Base-by-base conservation (phyloP, 2,888 invertebrate genomes). In the Aromia moschata region DNA sequence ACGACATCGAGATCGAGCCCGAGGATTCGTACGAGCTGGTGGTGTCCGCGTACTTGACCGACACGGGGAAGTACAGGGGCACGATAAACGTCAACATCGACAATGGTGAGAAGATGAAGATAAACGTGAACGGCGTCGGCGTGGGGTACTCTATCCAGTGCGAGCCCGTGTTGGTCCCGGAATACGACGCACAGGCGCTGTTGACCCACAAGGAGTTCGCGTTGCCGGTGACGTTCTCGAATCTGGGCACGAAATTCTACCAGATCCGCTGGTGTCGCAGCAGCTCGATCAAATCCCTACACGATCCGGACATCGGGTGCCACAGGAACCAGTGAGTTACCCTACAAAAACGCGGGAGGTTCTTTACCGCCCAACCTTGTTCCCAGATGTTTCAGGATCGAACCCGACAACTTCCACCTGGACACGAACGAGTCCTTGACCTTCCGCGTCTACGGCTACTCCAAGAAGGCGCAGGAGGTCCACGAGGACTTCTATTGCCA, bases 111-210 rank as follows among this genome's bases (percentile, higher is more conserved):
- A 74, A 81, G 14, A 69, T 70, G 2, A 77, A 83, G 11, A 82
- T 84, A 2, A 54, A 61, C 11, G 70, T 90, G 33, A 81, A 80
- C 17, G 88, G 86, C 0, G 83, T 83, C 60, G 91, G 90, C 10
- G 78, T 84, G 38, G 91, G 91, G 1, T 86, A 87, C 0, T 87
- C 88, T 61, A 86, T 91, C 60, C 70, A 85, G 16, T 84, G 87
- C 10, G 84, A 87, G 40, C 89, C 89, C 0, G 76, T 81, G 0
- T 80, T 89, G 47, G 83, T 85, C 36, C 85, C 84, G 15, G 79
- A 73, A 14, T 80, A 87, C 45, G 78, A 85, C 60, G 83, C 90
- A 40, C 90, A 89, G 2, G 81, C 84, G 2, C 83, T 88, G 71
- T 87, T 90, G 70, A 88, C 89, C 66, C 85, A 83, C 73, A 79